Evolutionary conservation across 92 coral and sea anemone species (phyloP), one percentile per base, ranked within the genome.

Genomic region (Galaxea fascicularis): DNA sequence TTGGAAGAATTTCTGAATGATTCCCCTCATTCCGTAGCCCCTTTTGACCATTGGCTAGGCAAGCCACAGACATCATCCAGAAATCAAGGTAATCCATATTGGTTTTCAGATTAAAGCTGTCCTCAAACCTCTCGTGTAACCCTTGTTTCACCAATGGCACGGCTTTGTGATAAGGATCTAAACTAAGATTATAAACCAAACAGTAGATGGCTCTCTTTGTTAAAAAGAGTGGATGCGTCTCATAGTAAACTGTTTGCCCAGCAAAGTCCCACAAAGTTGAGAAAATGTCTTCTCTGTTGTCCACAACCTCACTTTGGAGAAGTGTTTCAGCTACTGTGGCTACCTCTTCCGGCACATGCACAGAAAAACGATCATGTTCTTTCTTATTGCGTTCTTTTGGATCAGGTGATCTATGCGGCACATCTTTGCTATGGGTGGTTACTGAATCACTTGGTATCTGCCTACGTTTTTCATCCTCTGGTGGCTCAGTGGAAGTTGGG

Each of bases 171-270:
- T 79, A 60, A 3, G 59, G 82, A 65, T 80, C 29, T 26, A 67
- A 52, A 52, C 84, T 77, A 30, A 89, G 74, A 69, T 78, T 85
- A 44, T 90, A 56, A 10, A 82, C 87, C 16, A 90, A 62, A 65
- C 80, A 54, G 53, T 80, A 90, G 53, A 90, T 77, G 3, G 87
- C 89, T 30, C 85, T 66, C 25, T 83, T 67, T 10, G 90, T 77
- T 68, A 90, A 66, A 35, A 90, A 90, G 56, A 90, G 67, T 30
- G 90, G 89, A 64, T 87, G 94, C 17, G 91, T 91, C 41, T 35
- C 41, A 6, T 35, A 35, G 41, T 35, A 35, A 35, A 35, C 41
- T 35, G 41, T 2, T 6, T 35, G 41, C 6, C 41, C 41, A 35
- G 41, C 41, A 35, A 35, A 35, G 90, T 86, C 89, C 54, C 54